phyloP scores from a whole-genome alignment of 2,797 vertebrate genomes.

The Vespertilio murinus region DNA sequence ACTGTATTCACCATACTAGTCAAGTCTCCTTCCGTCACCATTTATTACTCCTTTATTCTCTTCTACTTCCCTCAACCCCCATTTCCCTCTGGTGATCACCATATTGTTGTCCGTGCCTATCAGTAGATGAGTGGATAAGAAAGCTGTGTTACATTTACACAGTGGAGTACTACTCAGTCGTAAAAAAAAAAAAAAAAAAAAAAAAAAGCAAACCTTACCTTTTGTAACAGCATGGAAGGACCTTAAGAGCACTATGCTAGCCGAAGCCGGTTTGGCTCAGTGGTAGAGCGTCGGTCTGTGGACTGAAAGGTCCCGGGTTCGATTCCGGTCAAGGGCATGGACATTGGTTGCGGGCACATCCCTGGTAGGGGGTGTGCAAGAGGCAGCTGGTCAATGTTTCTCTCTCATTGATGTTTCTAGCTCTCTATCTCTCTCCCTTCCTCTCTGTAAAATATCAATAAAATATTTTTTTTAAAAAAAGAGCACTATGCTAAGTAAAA shows the following conservation, averaged over 20 bases:
- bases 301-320: too few species aligned
- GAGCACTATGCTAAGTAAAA: background rate
- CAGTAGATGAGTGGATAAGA: background rate
- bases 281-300: too few species aligned
- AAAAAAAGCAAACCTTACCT: background rate
- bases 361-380: too few species aligned
- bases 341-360: too few species aligned
- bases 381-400: too few species aligned
- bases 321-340: too few species aligned
- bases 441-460: too few species aligned
- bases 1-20: background rate
- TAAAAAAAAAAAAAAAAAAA: background rate
- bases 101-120: background rate
- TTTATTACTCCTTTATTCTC: background rate
- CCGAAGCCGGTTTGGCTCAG: too few species aligned
- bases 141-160: background rate
- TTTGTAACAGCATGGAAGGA: background rate
- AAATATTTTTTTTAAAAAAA: too few species aligned
- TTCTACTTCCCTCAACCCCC: background rate
- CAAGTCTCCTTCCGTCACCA: background rate
- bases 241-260: too few species aligned
- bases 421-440: too few species aligned
- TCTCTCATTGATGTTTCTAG: too few species aligned
- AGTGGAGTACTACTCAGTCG: background rate
- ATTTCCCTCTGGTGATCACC: background rate